Conservation (phyloP, 2,888 invertebrate genomes). For the Nomada ruficornis region DNA sequence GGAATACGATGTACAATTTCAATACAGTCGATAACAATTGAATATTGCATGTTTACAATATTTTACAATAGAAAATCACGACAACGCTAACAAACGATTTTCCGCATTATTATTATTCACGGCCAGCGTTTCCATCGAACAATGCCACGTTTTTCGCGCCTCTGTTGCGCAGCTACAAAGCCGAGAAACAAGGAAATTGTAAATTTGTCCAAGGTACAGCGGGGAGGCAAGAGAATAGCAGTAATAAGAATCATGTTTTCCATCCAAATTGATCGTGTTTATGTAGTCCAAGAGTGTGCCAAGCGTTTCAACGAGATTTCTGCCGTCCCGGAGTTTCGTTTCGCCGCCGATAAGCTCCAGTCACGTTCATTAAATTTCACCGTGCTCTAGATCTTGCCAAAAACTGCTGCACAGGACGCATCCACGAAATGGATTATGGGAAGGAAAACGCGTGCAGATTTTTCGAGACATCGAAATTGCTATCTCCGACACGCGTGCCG, state of each 20-base stretch:
- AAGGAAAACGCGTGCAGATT: constrained; percentile 65
- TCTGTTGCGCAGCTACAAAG: constrained; percentile 5
- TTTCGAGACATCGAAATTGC: constrained; percentile 55
- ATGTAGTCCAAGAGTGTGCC: constrained; percentile 56
- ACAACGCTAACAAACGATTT: background rate
- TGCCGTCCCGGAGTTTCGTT: constrained; percentile 40
- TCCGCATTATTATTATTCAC: constrained; percentile 8
- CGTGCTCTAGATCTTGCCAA: constrained; percentile 65
- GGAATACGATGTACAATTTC: background rate
- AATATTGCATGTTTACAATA: background rate
- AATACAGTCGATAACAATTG: background rate
- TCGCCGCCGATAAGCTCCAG: constrained; percentile 65
- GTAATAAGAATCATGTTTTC: constrained; percentile 62
- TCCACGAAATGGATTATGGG: constrained; percentile 64
- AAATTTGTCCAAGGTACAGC: constrained; percentile 12
- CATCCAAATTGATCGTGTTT: constrained; percentile 61
- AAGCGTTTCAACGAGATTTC: constrained; percentile 50
- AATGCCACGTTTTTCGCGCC: background rate
- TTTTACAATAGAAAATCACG: constrained; percentile 15
- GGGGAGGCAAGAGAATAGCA: constrained; percentile 15
- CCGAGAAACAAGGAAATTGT: background rate
- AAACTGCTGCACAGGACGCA: constrained; percentile 52
- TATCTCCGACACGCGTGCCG: constrained; percentile 54
- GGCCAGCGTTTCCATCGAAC: background rate
- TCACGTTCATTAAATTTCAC: constrained; percentile 73